A percentile compares a stretch with the other conserved stretches of the same genome.
phyloP scores from a whole-genome alignment of 2,888 invertebrate species.

The Parascotia fuliginaria region DNA sequence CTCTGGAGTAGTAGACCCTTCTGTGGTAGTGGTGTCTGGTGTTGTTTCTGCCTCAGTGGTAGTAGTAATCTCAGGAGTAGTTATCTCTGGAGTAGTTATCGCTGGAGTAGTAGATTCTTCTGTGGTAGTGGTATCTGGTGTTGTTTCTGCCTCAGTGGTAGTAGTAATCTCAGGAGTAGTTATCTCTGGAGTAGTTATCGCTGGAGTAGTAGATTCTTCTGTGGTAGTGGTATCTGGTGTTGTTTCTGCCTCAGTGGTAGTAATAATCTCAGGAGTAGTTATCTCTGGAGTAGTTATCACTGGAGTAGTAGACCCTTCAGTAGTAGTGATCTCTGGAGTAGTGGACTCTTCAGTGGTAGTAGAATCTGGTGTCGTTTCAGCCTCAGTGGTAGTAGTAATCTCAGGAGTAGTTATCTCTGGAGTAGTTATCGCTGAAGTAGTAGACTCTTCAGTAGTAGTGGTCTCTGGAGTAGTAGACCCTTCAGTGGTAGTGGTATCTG shows the following conservation, averaged over 20 bases:
- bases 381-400: constrained; percentile 2
- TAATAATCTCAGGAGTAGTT: background rate
- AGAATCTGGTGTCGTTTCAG: constrained; percentile 5
- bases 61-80: constrained; percentile 3
- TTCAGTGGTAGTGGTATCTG: constrained; percentile 5
- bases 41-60: background rate
- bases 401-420: constrained; percentile 6
- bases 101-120: background rate
- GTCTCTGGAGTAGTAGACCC: constrained; percentile 8
- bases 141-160: background rate
- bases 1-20: background rate
- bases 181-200: too few species aligned
- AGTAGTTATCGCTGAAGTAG: constrained; percentile 2
- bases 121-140: constrained; percentile 7
- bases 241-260: background rate
- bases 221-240: constrained; percentile 6
- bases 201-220: background rate
- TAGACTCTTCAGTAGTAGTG: background rate
- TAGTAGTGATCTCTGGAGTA: constrained; percentile 1
- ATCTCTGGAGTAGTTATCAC: background rate
- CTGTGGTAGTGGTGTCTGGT: background rate
- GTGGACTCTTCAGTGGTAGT: constrained; percentile 8
- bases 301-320: background rate
- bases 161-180: constrained; percentile 5
- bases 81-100: background rate